Percentiles rank a stretch among this genome's conserved stretches.
These are phyloP conservation scores for Hippasteria phrygiana DNA, from an alignment of 53 echinoderm and acorn worm species.

Conservation along the genomic window DNA sequence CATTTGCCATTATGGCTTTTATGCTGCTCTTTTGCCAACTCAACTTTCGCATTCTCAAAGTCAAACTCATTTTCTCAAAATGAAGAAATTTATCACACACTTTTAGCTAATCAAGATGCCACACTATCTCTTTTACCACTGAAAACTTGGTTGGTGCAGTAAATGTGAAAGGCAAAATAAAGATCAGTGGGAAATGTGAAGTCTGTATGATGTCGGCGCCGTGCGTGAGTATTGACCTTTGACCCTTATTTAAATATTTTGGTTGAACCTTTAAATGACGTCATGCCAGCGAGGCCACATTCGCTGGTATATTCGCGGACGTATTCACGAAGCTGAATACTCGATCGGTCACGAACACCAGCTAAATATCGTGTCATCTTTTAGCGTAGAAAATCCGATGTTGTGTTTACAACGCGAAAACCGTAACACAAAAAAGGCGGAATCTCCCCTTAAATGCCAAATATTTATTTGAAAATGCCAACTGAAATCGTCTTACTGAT, in stretches of 20 bases:
- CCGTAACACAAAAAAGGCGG: too few relatives aligned
- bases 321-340: background rate
- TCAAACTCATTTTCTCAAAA: background rate
- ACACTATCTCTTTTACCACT: too few relatives aligned
- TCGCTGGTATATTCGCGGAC: constrained; percentile 17
- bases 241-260: constrained; percentile 39
- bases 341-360: constrained; percentile 10
- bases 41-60: too few relatives aligned
- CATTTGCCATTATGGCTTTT: too few relatives aligned
- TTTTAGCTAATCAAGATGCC: too few relatives aligned
- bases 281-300: constrained; percentile 49
- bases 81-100: too few relatives aligned
- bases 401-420: too few relatives aligned
- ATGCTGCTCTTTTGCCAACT: too few relatives aligned
- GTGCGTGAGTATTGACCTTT: background rate
- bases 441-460: background rate
- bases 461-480: constrained; percentile 19
- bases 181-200: too few relatives aligned
- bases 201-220: too few relatives aligned
- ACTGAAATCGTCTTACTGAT: background rate
- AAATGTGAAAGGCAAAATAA: too few relatives aligned
- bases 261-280: constrained; percentile 22
- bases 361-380: constrained; percentile 24
- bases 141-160: too few relatives aligned
- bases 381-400: background rate